Evolutionary conservation across 2,888 invertebrate genomes (phyloP).

Genomic region (Andricus curvator): DNA sequence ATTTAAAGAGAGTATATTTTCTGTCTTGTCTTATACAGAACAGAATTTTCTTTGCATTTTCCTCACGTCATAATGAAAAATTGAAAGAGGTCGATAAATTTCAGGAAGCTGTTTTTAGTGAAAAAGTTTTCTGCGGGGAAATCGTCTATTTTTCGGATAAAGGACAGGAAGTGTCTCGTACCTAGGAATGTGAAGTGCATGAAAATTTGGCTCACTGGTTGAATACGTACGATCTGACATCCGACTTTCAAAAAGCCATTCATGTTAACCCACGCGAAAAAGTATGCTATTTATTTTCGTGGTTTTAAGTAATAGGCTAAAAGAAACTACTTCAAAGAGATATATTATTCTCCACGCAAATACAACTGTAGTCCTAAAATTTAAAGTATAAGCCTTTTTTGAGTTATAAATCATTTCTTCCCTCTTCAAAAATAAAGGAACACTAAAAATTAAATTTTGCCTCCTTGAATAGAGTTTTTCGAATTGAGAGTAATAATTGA

Average conservation of each 20-base stretch:
- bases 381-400: no score
- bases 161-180: neutral
- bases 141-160: slow-evolving; percentile 23
- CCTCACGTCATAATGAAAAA: neutral
- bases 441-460: no score
- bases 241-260: slow-evolving; percentile 60
- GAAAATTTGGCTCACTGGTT: slow-evolving; percentile 25
- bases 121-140: slow-evolving; percentile 41
- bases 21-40: neutral
- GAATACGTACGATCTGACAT: slow-evolving; percentile 45
- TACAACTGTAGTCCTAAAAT: neutral
- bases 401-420: no score
- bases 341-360: neutral
- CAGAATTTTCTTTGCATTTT: neutral
- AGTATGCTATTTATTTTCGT: slow-evolving; percentile 48
- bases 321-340: slow-evolving; percentile 1
- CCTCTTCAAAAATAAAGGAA: no score
- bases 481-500: no score
- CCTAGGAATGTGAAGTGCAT: slow-evolving; percentile 12
- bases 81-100: neutral
- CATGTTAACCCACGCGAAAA: slow-evolving; percentile 53
- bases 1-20: no score
- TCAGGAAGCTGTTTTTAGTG: neutral
- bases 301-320: slow-evolving; percentile 11
- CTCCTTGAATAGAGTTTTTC: no score